These are phyloP conservation scores for Oncorhynchus masou DNA, from an alignment of 2,113 vertebrate species.

Conservation along the genomic window DNA sequence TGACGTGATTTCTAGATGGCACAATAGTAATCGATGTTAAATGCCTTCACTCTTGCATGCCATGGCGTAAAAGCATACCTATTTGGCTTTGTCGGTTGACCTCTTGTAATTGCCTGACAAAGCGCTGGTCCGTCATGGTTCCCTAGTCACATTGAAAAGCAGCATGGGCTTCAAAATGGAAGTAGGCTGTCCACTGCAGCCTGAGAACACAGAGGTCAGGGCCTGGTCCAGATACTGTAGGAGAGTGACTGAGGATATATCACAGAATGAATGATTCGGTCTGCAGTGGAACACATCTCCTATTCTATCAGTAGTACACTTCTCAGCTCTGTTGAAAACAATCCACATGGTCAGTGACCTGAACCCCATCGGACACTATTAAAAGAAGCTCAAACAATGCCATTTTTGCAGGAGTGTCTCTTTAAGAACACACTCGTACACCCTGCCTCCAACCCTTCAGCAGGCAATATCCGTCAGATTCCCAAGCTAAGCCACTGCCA, in stretches of 20 bases:
- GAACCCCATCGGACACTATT: too few species aligned
- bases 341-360: neutral
- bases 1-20: too few species aligned
- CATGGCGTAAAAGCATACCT: neutral
- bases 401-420: neutral
- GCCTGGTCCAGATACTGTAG: neutral
- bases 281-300: neutral
- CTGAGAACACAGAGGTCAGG: neutral
- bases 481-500: conserved; percentile 32
- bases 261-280: neutral
- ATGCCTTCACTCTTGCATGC: neutral
- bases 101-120: conserved; percentile 3
- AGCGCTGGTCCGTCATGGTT: neutral
- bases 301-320: neutral
- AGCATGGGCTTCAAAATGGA: neutral
- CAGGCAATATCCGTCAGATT: conserved; percentile 37
- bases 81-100: neutral
- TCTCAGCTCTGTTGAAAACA: neutral
- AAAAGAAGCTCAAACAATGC: too few species aligned
- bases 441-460: conserved; percentile 26
- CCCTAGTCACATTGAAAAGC: neutral
- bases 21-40: neutral
- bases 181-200: neutral
- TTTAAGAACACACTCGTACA: neutral
- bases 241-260: neutral